Evolutionary conservation across 92 coral and sea anemone species (phyloP).

Genomic region (Micromussa lordhowensis): DNA sequence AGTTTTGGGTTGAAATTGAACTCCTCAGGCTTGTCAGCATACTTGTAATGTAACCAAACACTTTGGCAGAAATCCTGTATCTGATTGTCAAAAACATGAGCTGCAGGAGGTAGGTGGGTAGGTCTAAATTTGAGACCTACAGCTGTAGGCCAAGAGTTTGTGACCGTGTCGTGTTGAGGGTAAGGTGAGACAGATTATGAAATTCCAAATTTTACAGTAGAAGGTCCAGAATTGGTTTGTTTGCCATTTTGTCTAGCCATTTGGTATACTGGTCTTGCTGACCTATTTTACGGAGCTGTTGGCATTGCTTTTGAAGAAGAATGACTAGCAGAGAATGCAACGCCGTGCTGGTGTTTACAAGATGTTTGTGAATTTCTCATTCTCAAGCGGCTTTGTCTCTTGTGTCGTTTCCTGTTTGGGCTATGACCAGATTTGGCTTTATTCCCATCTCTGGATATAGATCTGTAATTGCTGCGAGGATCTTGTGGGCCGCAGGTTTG

Average conservation of each 20-base stretch:
- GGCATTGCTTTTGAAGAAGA: too few relatives aligned
- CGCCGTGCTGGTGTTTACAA: too few relatives aligned
- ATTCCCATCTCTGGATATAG: too few relatives aligned
- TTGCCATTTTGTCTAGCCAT: neutral
- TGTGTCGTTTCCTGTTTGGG: too few relatives aligned
- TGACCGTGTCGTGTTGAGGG: slow-evolving; percentile 28
- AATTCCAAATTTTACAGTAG: slow-evolving; percentile 36
- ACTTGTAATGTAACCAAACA: slow-evolving; percentile 31
- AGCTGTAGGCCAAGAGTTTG: slow-evolving; percentile 42
- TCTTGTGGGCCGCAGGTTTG: too few relatives aligned
- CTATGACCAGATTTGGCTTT: too few relatives aligned
- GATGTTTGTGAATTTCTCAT: too few relatives aligned
- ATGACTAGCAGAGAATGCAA: too few relatives aligned
- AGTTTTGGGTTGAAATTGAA: slow-evolving; percentile 34
- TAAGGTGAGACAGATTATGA: slow-evolving; percentile 35
- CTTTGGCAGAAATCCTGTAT: slow-evolving; percentile 65
- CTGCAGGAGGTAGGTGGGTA: slow-evolving; percentile 48
- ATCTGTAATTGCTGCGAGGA: too few relatives aligned
- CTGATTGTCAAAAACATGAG: slow-evolving; percentile 40
- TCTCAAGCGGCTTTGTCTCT: too few relatives aligned
- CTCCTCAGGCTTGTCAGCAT: slow-evolving; percentile 27
- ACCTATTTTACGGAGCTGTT: too few relatives aligned
- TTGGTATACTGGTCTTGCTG: too few relatives aligned
- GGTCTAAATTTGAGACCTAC: slow-evolving; percentile 70
- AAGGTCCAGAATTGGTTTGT: slow-evolving; percentile 27